These are phyloP conservation scores for Leptopilina clavipes DNA, from an alignment of 1,140 invertebrate species.

Conservation along the genomic window DNA sequence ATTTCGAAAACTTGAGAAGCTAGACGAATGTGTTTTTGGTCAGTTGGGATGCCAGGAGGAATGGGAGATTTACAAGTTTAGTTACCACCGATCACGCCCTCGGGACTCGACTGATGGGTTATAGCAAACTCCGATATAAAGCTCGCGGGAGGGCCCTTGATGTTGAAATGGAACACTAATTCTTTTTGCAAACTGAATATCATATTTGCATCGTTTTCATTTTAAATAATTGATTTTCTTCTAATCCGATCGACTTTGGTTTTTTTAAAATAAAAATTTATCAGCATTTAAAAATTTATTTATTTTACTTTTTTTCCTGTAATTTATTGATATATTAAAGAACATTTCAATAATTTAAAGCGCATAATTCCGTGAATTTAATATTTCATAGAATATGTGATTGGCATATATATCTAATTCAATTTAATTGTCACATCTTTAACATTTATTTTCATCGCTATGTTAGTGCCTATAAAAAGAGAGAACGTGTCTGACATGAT, in stretches of 20 bases:
- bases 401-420: no score
- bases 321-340: no score
- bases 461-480: no score
- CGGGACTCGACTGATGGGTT: constrained; percentile 62
- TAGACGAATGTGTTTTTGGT: constrained; percentile 72
- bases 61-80: constrained; percentile 72
- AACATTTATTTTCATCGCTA: no score
- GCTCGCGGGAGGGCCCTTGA: constrained; percentile 49
- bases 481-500: neutral
- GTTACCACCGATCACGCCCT: constrained; percentile 71
- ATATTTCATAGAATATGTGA: no score
- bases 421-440: no score
- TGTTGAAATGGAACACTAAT: constrained; percentile 48
- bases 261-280: no score
- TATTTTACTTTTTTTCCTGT: no score
- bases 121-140: constrained; percentile 59
- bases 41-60: constrained; percentile 64
- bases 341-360: no score
- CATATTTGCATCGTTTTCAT: neutral
- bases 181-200: constrained; percentile 45
- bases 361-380: no score
- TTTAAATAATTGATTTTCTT: neutral
- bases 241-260: no score
- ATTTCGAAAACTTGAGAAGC: constrained; percentile 57
- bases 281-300: no score